Evolutionary conservation across 2,888 invertebrate species (phyloP).

Genomic region (Pachycephus smyrnensis): DNA sequence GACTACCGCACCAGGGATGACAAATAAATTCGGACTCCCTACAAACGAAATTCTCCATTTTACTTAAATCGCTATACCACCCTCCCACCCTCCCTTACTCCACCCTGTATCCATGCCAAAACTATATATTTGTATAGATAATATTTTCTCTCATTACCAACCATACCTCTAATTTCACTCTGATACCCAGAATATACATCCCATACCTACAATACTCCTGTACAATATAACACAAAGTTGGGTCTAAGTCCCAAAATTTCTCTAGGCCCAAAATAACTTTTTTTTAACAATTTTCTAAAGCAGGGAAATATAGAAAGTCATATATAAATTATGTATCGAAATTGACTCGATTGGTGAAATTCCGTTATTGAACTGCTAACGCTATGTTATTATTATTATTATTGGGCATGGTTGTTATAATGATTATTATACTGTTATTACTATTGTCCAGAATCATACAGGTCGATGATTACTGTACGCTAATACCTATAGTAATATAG

Average conservation of each 20-base stretch:
- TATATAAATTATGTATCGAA: background rate
- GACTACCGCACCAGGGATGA: slow-evolving; percentile 24
- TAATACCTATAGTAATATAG: background rate
- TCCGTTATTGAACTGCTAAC: background rate
- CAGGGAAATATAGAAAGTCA: rapidly evolving
- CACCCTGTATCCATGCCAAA: background rate
- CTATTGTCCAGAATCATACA: background rate
- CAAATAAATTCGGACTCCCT: background rate
- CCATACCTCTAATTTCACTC: background rate
- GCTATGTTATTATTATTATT: background rate
- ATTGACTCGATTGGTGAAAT: background rate
- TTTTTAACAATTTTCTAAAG: background rate
- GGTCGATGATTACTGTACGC: background rate
- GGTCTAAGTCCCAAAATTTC: background rate
- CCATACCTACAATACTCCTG: background rate
- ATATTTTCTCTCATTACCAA: background rate
- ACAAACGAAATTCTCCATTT: background rate
- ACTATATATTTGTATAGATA: background rate
- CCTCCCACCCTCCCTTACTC: background rate
- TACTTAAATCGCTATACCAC: background rate
- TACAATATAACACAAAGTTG: background rate
- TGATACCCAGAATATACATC: background rate
- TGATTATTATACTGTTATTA: background rate
- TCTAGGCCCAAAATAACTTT: background rate
- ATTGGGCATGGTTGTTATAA: background rate